A percentile compares a stretch with the other conserved stretches of the same genome.
Conservation (phyloP, 2,113 vertebrate species). For the Leptobrachium leishanense region DNA sequence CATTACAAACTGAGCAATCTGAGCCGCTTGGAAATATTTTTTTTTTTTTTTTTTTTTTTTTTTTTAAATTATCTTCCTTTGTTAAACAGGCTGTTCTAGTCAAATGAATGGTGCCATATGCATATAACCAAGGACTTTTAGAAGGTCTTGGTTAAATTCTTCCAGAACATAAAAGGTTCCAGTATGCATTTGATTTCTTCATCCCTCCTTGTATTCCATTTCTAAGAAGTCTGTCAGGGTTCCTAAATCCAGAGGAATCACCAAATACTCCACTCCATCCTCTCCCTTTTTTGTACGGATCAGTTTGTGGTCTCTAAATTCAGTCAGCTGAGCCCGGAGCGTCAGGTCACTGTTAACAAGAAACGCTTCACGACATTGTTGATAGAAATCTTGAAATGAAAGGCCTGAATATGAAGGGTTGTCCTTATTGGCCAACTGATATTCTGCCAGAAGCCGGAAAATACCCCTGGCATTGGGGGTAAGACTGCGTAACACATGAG, state of each 20-base stretch:
- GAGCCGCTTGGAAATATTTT: no score
- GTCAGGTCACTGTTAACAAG: slow-evolving; percentile 96
- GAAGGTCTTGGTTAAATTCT: no score
- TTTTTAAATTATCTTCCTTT: no score
- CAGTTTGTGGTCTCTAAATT: slow-evolving; percentile 96
- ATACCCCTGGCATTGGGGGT: slow-evolving; percentile 94
- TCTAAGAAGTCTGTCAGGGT: slow-evolving; percentile 87
- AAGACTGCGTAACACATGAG: slow-evolving; percentile 86
- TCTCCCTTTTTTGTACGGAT: slow-evolving; percentile 91
- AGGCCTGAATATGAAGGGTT: slow-evolving; percentile 87
- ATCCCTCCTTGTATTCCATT: slow-evolving; percentile 76
- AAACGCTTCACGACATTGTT: slow-evolving; percentile 94
- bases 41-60: no score
- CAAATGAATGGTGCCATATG: no score
- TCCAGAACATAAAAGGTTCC: no score
- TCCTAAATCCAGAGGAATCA: slow-evolving; percentile 82
- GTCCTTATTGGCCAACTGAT: slow-evolving; percentile 92
- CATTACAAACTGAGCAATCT: no score
- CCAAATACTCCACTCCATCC: slow-evolving; percentile 92
- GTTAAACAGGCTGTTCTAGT: no score
- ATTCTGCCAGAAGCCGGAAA: slow-evolving; percentile 87
- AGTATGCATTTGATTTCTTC: slow-evolving; percentile 30
- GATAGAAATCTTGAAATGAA: slow-evolving; percentile 98
- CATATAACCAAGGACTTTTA: no score
- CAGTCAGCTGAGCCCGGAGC: slow-evolving; percentile 91